Evolutionary conservation across 2,888 invertebrate genomes (phyloP), one percentile per base, ranked within the genome.

Genomic region (Agrochola lychnidis): DNA sequence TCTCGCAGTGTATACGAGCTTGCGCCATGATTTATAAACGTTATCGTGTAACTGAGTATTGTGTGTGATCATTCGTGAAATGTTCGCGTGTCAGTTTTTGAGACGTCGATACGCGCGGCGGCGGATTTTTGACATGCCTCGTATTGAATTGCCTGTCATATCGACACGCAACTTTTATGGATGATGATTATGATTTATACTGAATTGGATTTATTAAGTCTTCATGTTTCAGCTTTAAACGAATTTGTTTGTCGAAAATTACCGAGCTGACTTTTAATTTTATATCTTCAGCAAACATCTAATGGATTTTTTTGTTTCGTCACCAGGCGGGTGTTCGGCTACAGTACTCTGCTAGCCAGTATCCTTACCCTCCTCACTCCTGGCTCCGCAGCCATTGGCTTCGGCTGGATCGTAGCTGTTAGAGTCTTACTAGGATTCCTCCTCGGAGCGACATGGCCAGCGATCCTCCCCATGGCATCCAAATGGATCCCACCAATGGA

Each of bases 401-500:
- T 98, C 91, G 97, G 97, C 57, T 97, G 97, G 84, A 96, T 99
- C 40, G 97, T 99, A 68, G 97, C 98, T 19, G 95, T 98, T 14
- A 97, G 99, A 79, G 97, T 98, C 9, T 87, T 98, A 9, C 97
- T 98, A 45, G 98, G 98, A 70, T 97, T 98, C 89, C 97, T 98
- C 92, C 97, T 98, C 94, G 98, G 99, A 70, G 99, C 98, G 22
- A 98, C 99, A 14, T 99, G 99, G 98, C 99, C 99, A 0, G 98
- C 99, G 10, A 99, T 99, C 91, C 98, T 99, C 79, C 98, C 99
- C 7, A 98, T 99, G 97, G 99, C 99, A 59, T 98, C 99, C 12
- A 98, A 98, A 83, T 99, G 99, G 99, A 98, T 99, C 78, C 99
- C 99, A 12, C 99, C 99, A 19, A 97, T 98, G 97, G 99, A 99